phyloP scores from a whole-genome alignment of 2,888 invertebrate genomes.

The Cataglyphis cursor region DNA sequence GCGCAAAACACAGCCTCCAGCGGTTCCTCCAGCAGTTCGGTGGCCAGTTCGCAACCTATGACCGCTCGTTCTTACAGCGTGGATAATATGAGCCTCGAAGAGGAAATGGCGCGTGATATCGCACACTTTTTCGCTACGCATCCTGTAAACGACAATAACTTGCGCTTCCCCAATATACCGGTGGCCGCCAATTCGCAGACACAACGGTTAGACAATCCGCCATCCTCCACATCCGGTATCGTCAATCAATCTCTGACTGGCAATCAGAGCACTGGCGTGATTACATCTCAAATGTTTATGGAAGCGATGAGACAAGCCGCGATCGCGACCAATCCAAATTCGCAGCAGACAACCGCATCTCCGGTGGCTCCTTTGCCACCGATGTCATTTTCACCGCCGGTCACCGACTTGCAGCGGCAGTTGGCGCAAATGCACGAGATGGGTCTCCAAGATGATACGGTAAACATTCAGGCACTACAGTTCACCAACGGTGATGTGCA shows the following conservation, averaged over 20 bases:
- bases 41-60: constrained; percentile 79
- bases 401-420: constrained; percentile 87
- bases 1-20: constrained; percentile 79
- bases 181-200: constrained; percentile 67
- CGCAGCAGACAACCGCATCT: constrained; percentile 55
- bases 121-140: constrained; percentile 87
- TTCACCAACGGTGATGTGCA: constrained; percentile 95
- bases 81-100: constrained; percentile 88
- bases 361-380: constrained; percentile 73
- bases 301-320: constrained; percentile 93
- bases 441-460: constrained; percentile 94
- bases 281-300: constrained; percentile 93
- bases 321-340: constrained; percentile 77
- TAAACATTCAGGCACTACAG: constrained; percentile 94
- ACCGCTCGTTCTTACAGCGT: constrained; percentile 88
- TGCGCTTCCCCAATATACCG: constrained; percentile 31
- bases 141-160: constrained; percentile 68
- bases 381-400: constrained; percentile 73
- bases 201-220: constrained; percentile 44
- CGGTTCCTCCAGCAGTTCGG: constrained; percentile 70
- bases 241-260: constrained; percentile 84
- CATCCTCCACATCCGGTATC: constrained; percentile 89
- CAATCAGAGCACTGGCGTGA: constrained; percentile 86
- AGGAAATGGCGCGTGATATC: constrained; percentile 88
- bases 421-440: constrained; percentile 95